These are phyloP conservation scores for Merodon equestris DNA, from an alignment of 2,888 invertebrate genomes.

Conservation along the genomic window DNA sequence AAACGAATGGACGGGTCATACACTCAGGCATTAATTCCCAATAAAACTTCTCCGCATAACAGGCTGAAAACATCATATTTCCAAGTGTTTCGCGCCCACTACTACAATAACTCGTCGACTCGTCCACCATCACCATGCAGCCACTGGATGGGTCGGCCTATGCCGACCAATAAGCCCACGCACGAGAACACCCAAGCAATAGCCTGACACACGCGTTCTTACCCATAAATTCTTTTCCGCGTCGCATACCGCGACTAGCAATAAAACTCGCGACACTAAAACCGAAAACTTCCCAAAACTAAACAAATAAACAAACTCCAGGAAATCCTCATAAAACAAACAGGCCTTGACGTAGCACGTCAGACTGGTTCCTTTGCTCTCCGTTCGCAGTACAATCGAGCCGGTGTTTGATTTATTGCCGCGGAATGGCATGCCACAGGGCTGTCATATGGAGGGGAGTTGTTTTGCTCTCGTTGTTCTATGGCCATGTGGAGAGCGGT, in stretches of 20 bases:
- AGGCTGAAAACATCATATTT: conserved; percentile 41
- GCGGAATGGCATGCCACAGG: conserved; percentile 45
- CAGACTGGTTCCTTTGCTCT: too few relatives aligned
- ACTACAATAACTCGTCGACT: background rate
- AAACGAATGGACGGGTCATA: background rate
- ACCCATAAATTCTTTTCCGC: background rate
- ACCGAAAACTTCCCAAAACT: conserved; percentile 2
- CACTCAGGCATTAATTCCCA: conserved; percentile 54
- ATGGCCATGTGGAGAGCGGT: too few relatives aligned
- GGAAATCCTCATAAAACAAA: conserved; percentile 18
- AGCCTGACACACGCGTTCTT: conserved; percentile 37
- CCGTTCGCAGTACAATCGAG: background rate
- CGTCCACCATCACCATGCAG: background rate
- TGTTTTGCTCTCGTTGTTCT: conserved; percentile 1
- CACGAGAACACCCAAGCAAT: conserved; percentile 5
- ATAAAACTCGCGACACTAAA: conserved; percentile 24
- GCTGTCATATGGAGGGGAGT: conserved; percentile 18
- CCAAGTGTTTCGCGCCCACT: conserved; percentile 63
- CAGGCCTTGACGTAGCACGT: background rate
- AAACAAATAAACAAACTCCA: background rate
- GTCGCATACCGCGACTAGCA: conserved; percentile 9
- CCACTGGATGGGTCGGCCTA: conserved; percentile 1
- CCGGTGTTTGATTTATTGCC: conserved; percentile 51
- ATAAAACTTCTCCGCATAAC: conserved; percentile 57
- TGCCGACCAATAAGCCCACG: conserved; percentile 40